phyloP scores from a whole-genome alignment of 2,113 vertebrate genomes.

The Hiodon alosoides region DNA sequence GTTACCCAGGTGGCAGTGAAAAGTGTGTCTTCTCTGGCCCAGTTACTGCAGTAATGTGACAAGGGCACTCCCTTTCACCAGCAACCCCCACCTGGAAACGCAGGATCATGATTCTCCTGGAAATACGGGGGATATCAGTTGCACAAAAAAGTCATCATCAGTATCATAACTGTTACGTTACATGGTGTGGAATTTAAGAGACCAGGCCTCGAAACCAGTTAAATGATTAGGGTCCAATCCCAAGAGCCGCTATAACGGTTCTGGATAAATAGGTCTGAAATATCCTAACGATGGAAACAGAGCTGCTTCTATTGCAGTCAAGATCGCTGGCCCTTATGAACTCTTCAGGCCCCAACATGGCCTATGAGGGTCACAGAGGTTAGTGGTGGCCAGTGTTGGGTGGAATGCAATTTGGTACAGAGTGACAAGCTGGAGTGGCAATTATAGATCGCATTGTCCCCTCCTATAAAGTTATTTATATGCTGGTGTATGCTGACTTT shows the following conservation, averaged over 20 bases:
- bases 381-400: too few relatives aligned
- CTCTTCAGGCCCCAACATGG: not conserved
- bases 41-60: constrained; percentile 49
- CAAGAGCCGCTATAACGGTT: not conserved
- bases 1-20: constrained; percentile 54
- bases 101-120: not conserved
- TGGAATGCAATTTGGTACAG: too few relatives aligned
- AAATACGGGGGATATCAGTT: not conserved
- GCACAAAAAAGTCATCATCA: not conserved
- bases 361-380: too few relatives aligned
- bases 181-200: not conserved
- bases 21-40: constrained; percentile 52
- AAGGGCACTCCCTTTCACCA: constrained; percentile 37
- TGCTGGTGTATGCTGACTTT: not conserved
- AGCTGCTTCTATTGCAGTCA: not conserved
- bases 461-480: too few relatives aligned
- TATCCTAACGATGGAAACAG: not conserved
- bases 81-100: constrained; percentile 25
- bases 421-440: too few relatives aligned
- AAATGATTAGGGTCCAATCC: not conserved
- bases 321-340: not conserved
- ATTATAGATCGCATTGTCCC: too few relatives aligned
- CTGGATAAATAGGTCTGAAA: not conserved
- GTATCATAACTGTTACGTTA: not conserved
- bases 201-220: not conserved